Conservation (phyloP, 2,888 invertebrate species). For the Galerucella pusilla region DNA sequence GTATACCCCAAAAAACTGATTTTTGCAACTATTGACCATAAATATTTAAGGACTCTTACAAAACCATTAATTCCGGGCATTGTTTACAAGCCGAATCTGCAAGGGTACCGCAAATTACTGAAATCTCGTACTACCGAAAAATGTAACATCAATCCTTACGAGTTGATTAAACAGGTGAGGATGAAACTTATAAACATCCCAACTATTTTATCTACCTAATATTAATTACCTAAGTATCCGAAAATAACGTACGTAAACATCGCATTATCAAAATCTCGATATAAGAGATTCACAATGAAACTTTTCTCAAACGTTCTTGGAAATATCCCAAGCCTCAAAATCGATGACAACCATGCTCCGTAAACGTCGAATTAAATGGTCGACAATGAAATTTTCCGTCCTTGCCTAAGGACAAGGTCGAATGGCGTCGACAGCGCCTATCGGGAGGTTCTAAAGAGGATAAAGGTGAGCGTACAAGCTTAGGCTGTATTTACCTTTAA, state of each 20-base stretch:
- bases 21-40: no score
- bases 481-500: not conserved
- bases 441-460: not conserved
- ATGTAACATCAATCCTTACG: no score
- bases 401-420: slow-evolving; percentile 28
- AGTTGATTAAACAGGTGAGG: no score
- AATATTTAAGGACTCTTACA: no score
- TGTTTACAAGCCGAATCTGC: no score
- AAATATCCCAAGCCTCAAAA: slow-evolving; percentile 23
- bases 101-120: no score
- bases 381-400: slow-evolving; percentile 26
- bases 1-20: no score
- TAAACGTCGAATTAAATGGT: slow-evolving; percentile 23
- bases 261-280: not conserved
- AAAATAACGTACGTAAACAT: not conserved
- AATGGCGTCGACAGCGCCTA: slow-evolving; percentile 11
- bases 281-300: not conserved
- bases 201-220: no score
- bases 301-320: not conserved
- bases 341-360: slow-evolving; percentile 25
- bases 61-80: no score
- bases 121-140: no score
- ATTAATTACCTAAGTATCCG: no score
- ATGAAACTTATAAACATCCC: no score
- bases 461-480: not conserved